Evolutionary conservation across 2,888 invertebrate genomes (phyloP).

Genomic region (Calameuta idolon): DNA sequence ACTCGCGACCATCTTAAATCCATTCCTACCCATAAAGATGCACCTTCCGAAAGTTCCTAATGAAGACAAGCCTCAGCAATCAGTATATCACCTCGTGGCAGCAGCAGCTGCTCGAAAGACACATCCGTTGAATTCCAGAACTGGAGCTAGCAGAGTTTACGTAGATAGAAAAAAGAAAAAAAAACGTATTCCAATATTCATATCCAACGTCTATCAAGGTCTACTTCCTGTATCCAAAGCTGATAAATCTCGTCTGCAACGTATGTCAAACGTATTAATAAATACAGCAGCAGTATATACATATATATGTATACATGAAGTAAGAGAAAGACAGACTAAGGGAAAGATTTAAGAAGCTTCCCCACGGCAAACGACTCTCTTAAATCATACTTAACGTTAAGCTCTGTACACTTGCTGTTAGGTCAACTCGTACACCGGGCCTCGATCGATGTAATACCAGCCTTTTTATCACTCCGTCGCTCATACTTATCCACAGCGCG

Average conservation of each 20-base stretch:
- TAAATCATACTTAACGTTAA: conserved; percentile 20
- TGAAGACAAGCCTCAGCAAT: conserved; percentile 6
- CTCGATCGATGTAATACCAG: conserved; percentile 20
- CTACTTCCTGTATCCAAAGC: background rate
- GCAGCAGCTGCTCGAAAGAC: background rate
- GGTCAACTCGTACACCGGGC: conserved; percentile 14
- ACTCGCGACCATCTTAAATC: background rate
- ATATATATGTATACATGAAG: background rate
- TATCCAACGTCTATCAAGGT: background rate
- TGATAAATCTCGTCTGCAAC: background rate
- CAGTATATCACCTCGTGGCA: background rate
- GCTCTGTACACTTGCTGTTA: conserved; percentile 14
- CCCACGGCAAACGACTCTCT: conserved; percentile 7
- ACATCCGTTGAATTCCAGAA: background rate
- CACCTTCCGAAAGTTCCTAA: background rate
- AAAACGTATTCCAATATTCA: background rate
- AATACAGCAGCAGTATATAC: background rate
- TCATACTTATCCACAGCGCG: conserved; percentile 4
- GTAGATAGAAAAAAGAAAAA: background rate
- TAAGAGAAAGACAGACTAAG: background rate
- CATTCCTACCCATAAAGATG: background rate
- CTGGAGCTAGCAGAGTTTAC: background rate
- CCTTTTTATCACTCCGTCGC: conserved; percentile 25
- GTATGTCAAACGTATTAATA: background rate
- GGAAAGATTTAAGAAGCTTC: background rate